phyloP scores from a whole-genome alignment of 2,888 invertebrate species.

The Drosophila siamana region DNA sequence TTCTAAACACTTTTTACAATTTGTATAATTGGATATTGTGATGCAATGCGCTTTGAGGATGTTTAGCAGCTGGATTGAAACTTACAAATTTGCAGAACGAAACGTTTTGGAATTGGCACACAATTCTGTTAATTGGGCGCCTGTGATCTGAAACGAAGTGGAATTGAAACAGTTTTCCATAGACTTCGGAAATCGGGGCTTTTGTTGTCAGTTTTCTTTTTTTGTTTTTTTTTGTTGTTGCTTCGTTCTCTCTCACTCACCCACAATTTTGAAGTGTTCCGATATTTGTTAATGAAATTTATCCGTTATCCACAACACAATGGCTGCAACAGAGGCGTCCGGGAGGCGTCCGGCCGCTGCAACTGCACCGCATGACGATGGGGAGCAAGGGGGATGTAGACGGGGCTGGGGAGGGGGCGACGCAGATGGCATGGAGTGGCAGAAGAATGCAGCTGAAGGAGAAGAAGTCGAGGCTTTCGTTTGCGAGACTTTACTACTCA shows the following conservation, averaged over 20 bases:
- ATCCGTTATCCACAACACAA: neutral
- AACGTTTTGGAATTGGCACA: too few relatives aligned
- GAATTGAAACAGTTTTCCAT: neutral
- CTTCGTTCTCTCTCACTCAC: neutral
- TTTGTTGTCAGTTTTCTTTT: conserved; percentile 3
- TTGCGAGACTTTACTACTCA: neutral
- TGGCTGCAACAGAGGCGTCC: neutral
- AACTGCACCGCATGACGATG: too few relatives aligned
- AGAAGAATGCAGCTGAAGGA: neutral
- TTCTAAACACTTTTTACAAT: too few relatives aligned
- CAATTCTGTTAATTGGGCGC: too few relatives aligned
- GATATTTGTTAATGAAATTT: conserved; percentile 10
- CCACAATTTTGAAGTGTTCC: conserved; percentile 1
- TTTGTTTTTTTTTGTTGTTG: neutral
- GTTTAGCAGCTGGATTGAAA: too few relatives aligned
- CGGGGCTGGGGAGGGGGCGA: too few relatives aligned
- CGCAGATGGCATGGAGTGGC: too few relatives aligned
- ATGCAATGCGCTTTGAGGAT: too few relatives aligned
- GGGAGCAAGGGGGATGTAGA: too few relatives aligned
- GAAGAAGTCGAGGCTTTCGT: neutral
- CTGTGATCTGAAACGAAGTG: neutral
- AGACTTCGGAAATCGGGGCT: neutral
- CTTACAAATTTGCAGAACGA: too few relatives aligned
- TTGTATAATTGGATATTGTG: too few relatives aligned
- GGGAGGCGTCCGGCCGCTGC: too few relatives aligned